Percentiles rank a stretch among this genome's conserved stretches.
Evolutionary conservation across 1,140 invertebrate genomes (phyloP).

Genomic region (silkworm (Bombyx mori)): DNA sequence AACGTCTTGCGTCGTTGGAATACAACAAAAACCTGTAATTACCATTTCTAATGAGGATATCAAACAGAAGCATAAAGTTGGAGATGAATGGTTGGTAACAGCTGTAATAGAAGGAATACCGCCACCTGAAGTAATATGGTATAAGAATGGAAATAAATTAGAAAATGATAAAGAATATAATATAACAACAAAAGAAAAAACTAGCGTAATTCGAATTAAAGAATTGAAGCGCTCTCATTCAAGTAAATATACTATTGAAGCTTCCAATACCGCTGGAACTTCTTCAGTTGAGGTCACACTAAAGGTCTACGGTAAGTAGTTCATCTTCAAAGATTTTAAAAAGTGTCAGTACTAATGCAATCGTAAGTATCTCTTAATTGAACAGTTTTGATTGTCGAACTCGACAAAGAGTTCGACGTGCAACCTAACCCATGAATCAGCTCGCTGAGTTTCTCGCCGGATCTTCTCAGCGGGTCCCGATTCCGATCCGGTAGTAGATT

Average conservation of each 20-base stretch:
- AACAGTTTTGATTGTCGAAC: no score
- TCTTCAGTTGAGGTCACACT: slow-evolving; percentile 80
- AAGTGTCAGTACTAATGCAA: neutral
- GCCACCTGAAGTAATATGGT: slow-evolving; percentile 76
- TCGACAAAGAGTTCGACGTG: no score
- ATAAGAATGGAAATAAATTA: slow-evolving; percentile 73
- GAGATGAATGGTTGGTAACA: slow-evolving; percentile 74
- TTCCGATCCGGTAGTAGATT: no score
- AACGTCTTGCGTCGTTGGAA: slow-evolving; percentile 76
- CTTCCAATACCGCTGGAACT: slow-evolving; percentile 79
- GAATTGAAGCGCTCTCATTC: slow-evolving; percentile 74
- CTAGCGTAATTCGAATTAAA: slow-evolving; percentile 75
- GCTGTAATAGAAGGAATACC: slow-evolving; percentile 78
- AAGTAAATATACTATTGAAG: slow-evolving; percentile 77
- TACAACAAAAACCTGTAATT: slow-evolving; percentile 79
- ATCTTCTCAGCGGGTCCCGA: no score
- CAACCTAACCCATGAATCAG: no score
- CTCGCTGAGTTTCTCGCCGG: no score
- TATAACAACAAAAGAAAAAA: slow-evolving; percentile 73
- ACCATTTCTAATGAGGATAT: slow-evolving; percentile 74
- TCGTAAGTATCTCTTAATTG: no score
- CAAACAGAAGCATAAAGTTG: slow-evolving; percentile 75
- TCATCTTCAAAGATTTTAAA: neutral
- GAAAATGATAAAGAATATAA: slow-evolving; percentile 65
- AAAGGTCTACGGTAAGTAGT: slow-evolving; percentile 81